Conservation (phyloP, 2,888 invertebrate genomes). For the Papilio gigon region DNA sequence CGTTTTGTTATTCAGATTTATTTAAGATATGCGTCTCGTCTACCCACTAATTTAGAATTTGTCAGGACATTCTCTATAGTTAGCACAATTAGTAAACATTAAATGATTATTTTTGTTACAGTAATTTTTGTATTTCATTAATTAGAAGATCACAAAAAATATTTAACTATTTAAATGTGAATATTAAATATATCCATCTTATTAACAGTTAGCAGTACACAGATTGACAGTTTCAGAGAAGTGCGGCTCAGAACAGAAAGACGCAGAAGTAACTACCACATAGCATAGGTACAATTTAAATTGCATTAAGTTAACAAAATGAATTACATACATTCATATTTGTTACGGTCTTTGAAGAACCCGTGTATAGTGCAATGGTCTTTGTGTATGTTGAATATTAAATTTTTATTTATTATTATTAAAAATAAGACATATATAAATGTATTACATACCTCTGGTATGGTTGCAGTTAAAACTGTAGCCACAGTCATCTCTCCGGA, state of each 20-base stretch:
- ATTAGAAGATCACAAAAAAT: too few species aligned
- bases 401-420: neutral
- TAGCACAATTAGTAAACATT: neutral
- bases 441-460: conserved; percentile 67
- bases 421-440: conserved; percentile 25
- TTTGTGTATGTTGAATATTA: neutral
- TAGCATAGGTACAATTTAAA: neutral
- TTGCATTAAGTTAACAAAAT: neutral
- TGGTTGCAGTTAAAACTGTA: conserved; percentile 59
- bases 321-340: neutral
- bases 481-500: conserved; percentile 62
- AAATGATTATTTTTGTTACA: too few species aligned
- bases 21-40: neutral
- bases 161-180: too few species aligned
- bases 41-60: neutral
- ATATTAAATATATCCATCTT: too few species aligned
- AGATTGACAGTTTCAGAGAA: neutral
- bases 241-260: neutral
- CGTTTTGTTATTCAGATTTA: neutral
- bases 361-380: neutral
- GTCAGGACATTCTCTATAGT: neutral
- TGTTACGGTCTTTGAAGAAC: neutral
- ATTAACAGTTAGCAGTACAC: too few species aligned
- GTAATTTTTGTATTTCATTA: too few species aligned
- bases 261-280: neutral